These are phyloP conservation scores for Mimachlamys varia DNA, from an alignment of 2,888 invertebrate species.

Conservation along the genomic window DNA sequence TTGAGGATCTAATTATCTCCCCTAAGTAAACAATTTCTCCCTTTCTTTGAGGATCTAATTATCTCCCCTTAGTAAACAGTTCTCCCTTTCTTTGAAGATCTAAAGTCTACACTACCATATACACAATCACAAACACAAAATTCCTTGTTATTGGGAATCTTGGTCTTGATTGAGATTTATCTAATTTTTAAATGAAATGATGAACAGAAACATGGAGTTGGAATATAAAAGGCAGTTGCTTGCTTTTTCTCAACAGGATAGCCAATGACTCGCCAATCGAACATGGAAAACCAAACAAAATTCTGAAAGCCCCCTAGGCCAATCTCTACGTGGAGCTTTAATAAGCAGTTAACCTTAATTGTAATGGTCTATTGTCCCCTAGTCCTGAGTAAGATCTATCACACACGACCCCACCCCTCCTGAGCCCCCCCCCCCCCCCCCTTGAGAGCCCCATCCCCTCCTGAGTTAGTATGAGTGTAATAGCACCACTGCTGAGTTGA, in stretches of 20 bases:
- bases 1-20: conserved; percentile 31
- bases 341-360: too few species aligned
- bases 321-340: too few species aligned
- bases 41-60: too few species aligned
- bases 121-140: background rate
- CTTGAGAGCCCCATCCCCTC: background rate
- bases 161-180: background rate
- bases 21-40: background rate
- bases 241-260: too few species aligned
- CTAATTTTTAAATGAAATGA: too few species aligned
- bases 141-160: background rate
- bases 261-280: too few species aligned
- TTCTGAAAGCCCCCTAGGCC: too few species aligned
- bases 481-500: background rate
- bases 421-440: background rate
- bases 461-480: background rate
- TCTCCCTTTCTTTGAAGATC: background rate
- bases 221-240: too few species aligned
- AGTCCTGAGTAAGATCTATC: background rate
- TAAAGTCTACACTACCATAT: background rate
- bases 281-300: too few species aligned
- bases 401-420: background rate
- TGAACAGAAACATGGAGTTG: background rate
- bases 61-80: background rate
- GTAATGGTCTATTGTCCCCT: background rate